phyloP scores from a whole-genome alignment of 2,888 invertebrate genomes.

The Andricus curvator region DNA sequence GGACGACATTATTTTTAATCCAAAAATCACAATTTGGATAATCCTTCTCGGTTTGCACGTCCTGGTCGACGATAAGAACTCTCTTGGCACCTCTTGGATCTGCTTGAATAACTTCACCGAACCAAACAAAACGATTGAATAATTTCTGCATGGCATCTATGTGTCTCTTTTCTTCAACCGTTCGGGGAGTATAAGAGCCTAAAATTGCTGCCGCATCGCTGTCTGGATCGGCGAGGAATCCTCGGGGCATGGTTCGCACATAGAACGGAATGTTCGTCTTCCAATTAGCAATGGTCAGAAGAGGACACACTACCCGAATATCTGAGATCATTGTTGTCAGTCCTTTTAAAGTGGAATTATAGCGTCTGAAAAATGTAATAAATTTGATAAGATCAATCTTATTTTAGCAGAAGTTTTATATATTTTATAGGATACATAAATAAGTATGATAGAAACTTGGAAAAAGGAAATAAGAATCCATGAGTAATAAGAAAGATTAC shows the following conservation, averaged over 20 bases:
- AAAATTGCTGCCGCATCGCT: slow-evolving; percentile 90
- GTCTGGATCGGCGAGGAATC: slow-evolving; percentile 80
- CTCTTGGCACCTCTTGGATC: slow-evolving; percentile 79
- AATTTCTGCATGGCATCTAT: slow-evolving; percentile 89
- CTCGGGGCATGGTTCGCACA: slow-evolving; percentile 84
- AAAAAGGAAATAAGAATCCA: too few relatives aligned
- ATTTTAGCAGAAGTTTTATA: too few relatives aligned
- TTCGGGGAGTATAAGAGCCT: slow-evolving; percentile 86
- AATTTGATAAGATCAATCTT: neutral
- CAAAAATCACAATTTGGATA: slow-evolving; percentile 89
- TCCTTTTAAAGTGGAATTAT: slow-evolving; percentile 84
- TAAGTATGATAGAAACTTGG: too few relatives aligned
- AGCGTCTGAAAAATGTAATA: slow-evolving; percentile 78
- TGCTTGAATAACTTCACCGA: slow-evolving; percentile 85
- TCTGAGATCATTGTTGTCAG: slow-evolving; percentile 88
- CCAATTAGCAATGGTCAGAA: slow-evolving; percentile 84
- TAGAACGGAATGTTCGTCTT: slow-evolving; percentile 86
- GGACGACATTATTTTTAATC: slow-evolving; percentile 87
- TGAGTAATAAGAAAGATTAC: too few relatives aligned
- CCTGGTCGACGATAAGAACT: slow-evolving; percentile 86
- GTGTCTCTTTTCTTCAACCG: slow-evolving; percentile 86
- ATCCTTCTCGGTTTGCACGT: slow-evolving; percentile 82
- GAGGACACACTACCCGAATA: slow-evolving; percentile 88
- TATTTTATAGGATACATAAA: too few relatives aligned
- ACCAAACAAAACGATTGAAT: slow-evolving; percentile 90